Percentiles rank a stretch among this genome's conserved stretches.
Conservation (phyloP, 2,888 invertebrate genomes). For the Polietes domitor region DNA sequence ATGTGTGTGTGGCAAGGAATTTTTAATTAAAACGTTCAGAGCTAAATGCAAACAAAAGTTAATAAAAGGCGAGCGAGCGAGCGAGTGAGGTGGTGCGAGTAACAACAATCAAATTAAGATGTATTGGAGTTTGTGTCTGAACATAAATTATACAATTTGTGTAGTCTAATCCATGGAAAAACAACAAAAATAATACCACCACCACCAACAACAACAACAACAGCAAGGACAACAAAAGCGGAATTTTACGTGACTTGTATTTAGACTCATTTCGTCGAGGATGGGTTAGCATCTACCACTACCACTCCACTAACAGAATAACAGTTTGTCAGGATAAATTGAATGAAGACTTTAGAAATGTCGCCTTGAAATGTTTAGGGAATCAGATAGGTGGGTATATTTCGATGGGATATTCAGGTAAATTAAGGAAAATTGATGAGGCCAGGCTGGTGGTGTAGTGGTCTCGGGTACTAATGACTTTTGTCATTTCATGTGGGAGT, state of each 20-base stretch:
- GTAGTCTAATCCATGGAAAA: neutral
- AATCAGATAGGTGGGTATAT: neutral
- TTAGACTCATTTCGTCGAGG: neutral
- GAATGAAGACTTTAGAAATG: neutral
- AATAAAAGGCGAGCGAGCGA: too few relatives aligned
- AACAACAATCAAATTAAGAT: constrained; percentile 36
- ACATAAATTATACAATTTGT: constrained; percentile 32
- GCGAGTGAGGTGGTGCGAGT: too few relatives aligned
- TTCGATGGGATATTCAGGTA: neutral
- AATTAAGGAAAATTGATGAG: constrained; percentile 3
- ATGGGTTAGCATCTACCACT: neutral
- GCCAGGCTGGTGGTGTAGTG: neutral
- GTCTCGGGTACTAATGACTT: neutral
- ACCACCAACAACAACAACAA: constrained; percentile 12
- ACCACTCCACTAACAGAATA: neutral
- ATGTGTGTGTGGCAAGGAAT: neutral
- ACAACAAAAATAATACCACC: too few relatives aligned
- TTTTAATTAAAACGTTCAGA: constrained; percentile 24
- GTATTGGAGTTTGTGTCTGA: constrained; percentile 10
- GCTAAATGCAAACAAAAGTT: constrained; percentile 2
- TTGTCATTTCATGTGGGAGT: neutral
- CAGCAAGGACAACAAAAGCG: neutral
- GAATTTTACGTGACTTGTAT: constrained; percentile 26
- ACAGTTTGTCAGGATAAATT: neutral
- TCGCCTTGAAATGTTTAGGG: neutral